Evolutionary conservation across 2,888 invertebrate genomes (phyloP).

Genomic region (Chouioia cunea): DNA sequence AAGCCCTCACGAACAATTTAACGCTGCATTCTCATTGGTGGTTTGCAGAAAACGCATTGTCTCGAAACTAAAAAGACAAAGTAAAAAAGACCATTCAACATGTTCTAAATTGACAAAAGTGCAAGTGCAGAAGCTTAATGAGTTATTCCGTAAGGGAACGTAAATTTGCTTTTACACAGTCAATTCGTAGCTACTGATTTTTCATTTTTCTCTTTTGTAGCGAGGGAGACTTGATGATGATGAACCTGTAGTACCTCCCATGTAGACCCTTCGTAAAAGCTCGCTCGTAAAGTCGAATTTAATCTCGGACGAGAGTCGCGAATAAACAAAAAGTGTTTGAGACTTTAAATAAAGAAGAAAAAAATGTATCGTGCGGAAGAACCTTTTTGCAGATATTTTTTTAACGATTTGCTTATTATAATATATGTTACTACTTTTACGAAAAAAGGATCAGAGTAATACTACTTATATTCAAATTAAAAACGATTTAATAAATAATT

Average conservation of each 20-base stretch:
- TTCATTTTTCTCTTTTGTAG: no score
- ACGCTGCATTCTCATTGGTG: conserved; percentile 17
- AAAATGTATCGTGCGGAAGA: no score
- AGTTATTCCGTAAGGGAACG: conserved; percentile 60
- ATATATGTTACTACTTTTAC: no score
- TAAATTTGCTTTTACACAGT: conserved; percentile 60
- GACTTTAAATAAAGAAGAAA: background rate
- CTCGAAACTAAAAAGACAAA: conserved; percentile 1
- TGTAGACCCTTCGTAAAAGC: conserved; percentile 56
- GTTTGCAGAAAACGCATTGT: conserved; percentile 4
- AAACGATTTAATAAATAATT: no score
- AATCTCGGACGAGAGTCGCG: conserved; percentile 53
- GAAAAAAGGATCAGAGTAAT: no score
- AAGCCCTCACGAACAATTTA: conserved; percentile 28
- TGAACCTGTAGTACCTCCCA: conserved; percentile 60
- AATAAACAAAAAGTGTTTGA: conserved; percentile 32
- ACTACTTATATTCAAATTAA: no score
- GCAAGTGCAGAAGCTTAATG: conserved; percentile 57
- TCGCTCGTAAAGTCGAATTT: conserved; percentile 65
- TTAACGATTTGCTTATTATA: no score
- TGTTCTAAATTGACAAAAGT: conserved; percentile 21
- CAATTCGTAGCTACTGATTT: conserved; percentile 4
- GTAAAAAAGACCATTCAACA: conserved; percentile 13
- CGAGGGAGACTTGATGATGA: conserved; percentile 62
- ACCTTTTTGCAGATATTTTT: no score